These are phyloP conservation scores for Chondrilla cf. caribensis DNA, from an alignment of 37 sponge, comb jelly and placozoan species.

Conservation along the genomic window DNA sequence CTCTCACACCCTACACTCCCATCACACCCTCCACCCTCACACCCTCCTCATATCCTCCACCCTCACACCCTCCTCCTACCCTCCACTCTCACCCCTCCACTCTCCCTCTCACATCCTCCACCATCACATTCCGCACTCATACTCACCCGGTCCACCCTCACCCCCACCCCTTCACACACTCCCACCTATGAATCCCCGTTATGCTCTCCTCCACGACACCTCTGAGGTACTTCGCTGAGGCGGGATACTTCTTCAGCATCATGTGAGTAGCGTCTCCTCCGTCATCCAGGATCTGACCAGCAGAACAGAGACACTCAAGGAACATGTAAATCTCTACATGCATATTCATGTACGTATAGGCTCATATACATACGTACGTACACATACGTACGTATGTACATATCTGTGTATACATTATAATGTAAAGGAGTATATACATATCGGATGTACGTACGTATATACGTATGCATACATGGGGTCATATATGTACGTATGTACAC, in stretches of 20 bases:
- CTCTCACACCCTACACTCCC: background rate
- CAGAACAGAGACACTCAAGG: no score
- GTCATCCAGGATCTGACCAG: constrained; percentile 75
- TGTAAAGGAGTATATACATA: background rate
- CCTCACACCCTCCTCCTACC: background rate
- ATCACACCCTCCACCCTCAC: no score
- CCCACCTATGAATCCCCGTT: constrained; percentile 72
- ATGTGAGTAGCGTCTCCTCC: constrained; percentile 88
- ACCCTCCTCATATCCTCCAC: no score
- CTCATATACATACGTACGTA: no score
- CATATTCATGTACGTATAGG: no score
- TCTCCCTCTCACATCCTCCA: no score
- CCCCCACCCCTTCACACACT: constrained; percentile 2
- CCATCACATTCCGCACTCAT: no score
- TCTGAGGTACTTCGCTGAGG: constrained; percentile 50
- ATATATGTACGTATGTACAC: no score
- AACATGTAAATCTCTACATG: no score
- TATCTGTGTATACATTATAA: background rate
- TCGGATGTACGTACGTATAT: background rate
- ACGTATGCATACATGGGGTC: no score
- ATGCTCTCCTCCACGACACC: constrained; percentile 92
- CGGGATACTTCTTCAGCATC: constrained; percentile 67
- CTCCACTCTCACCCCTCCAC: background rate
- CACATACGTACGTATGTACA: no score
- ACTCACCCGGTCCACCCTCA: background rate